Evolutionary conservation across 1,140 invertebrate genomes (phyloP), one percentile per base, ranked within the genome.

Genomic region (Caerostris extrusa): DNA sequence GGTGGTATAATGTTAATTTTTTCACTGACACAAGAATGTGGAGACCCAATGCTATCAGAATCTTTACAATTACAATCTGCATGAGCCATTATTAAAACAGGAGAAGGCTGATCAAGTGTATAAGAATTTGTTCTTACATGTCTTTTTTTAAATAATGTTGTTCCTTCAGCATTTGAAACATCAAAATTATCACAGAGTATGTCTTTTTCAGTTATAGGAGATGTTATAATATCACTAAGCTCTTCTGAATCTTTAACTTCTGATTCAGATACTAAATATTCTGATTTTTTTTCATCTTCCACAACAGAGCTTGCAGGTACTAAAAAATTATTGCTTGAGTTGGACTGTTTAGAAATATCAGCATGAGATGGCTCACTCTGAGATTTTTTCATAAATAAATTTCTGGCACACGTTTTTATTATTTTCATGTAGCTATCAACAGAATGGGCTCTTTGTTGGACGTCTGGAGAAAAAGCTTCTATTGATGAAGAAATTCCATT

Each of bases 391-490:
- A 93, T 61, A 56, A 34, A 53, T 34, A 88, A 61, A 19, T 81
- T 82, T 64, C 53, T 60, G 14, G 64, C 14, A 93, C 56, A 56
- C 3, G 86, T 57, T 89, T 77, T 83, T 12, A 93, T 34, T 69
- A 86, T 55, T 69, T 92, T 86, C 92, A 93, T 61, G 19, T 88
- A 93, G 57, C 92, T 93, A 50, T 93, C 92, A 53, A 88, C 92
- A 4, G 92, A 93, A 81, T 89, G 34, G 17, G 92, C 92, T 82
- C 92, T 57, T 14, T 10, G 57, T 8, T 90, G 55, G 34, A 69
- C 53, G 34, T 53, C 88, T 34, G 60, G 55, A 7, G 82, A 56
- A 8, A 7, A 6, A 17, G 17, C 56, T 56, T 50, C 57, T 12
- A 19, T 64, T 19, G 58, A 61, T 7, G 58, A 87, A 7, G 12